Conservation (phyloP, 2,797 vertebrate genomes). For the Mormyrus hasselquistii region DNA sequence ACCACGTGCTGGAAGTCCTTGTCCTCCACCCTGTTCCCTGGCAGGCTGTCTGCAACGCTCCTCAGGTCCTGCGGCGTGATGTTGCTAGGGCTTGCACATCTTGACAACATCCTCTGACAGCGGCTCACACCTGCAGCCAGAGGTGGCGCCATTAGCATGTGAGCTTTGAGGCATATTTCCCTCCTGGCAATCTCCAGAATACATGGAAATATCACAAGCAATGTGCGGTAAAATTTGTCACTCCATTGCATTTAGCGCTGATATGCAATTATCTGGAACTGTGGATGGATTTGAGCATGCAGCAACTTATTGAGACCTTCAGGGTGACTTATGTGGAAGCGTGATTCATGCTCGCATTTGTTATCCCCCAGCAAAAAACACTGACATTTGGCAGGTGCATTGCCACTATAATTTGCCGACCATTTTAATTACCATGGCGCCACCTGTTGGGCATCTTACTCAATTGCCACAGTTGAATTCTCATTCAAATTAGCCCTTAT, state of each 20-base stretch:
- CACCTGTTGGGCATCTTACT: not conserved
- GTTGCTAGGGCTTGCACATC: constrained; percentile 67
- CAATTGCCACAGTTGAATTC: not conserved
- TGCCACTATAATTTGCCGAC: not conserved
- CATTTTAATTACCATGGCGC: not conserved
- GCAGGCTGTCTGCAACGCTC: constrained; percentile 72
- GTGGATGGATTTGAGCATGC: not conserved
- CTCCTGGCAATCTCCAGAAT: not conserved
- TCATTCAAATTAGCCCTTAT: not conserved
- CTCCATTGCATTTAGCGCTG: not conserved
- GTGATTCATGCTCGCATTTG: not conserved
- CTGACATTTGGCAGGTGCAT: not conserved
- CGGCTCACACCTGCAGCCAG: constrained; percentile 66
- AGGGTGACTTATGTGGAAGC: not conserved
- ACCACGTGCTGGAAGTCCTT: constrained; percentile 63
- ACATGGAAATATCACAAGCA: not conserved
- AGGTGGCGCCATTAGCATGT: not conserved
- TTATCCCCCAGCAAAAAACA: not conserved
- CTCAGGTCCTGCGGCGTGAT: constrained; percentile 73
- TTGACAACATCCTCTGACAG: constrained; percentile 78
- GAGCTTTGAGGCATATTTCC: not conserved
- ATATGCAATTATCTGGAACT: not conserved
- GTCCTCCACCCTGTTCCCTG: constrained; percentile 69
- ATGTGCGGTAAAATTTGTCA: not conserved
- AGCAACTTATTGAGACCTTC: not conserved